phyloP scores from a whole-genome alignment of 2,113 vertebrate genomes.

The Gymnogyps californianus region DNA sequence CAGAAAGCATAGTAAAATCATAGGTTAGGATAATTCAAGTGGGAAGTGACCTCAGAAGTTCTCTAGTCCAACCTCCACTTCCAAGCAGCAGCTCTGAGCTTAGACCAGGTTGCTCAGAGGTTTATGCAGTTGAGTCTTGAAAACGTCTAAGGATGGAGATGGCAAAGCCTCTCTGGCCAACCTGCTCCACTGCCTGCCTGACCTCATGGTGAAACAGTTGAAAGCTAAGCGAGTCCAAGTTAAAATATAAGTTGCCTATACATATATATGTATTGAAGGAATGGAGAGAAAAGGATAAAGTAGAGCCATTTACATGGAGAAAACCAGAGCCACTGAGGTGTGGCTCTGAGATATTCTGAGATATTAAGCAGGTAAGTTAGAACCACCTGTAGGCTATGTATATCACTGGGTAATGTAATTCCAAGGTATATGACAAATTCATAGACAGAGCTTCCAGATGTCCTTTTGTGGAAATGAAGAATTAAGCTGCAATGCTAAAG shows the following conservation, averaged over 20 bases:
- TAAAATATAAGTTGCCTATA: background rate
- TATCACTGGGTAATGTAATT: background rate
- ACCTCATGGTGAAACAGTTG: background rate
- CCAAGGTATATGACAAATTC: background rate
- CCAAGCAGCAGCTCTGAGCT: background rate
- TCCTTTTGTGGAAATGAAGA: background rate
- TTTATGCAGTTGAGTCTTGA: background rate
- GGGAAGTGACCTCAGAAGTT: background rate
- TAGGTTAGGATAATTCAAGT: background rate
- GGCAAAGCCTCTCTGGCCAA: background rate
- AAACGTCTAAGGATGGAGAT: background rate
- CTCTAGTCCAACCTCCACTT: background rate
- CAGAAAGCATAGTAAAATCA: background rate
- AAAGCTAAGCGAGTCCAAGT: background rate
- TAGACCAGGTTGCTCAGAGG: background rate
- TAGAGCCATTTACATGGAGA: background rate
- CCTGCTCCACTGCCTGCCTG: background rate
- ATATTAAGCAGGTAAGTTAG: background rate
- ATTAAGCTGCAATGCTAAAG: background rate
- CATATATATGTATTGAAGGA: background rate
- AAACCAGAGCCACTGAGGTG: background rate
- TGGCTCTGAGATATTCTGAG: background rate
- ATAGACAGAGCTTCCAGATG: background rate
- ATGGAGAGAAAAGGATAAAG: background rate
- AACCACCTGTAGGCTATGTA: background rate